These are phyloP conservation scores for Phoenicopterus ruber DNA, from an alignment of 2,113 vertebrate species.

Conservation along the genomic window DNA sequence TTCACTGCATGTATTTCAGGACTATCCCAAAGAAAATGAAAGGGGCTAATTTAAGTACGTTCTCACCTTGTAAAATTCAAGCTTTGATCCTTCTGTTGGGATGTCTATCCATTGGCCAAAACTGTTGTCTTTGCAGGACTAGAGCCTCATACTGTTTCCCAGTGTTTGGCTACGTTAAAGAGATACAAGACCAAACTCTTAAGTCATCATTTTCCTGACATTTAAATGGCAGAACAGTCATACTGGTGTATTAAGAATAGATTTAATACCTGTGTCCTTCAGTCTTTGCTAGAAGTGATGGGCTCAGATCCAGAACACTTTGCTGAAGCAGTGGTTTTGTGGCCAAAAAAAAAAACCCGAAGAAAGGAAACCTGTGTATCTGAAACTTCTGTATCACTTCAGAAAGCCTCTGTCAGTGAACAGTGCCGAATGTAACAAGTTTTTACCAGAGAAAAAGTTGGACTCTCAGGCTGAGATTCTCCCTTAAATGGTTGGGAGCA, in stretches of 20 bases:
- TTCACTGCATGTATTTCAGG: background rate
- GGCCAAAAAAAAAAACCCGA: background rate
- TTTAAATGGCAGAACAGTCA: background rate
- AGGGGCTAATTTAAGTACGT: background rate
- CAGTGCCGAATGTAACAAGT: accelerated
- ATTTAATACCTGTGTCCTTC: background rate
- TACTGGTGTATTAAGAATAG: background rate
- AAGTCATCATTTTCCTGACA: background rate
- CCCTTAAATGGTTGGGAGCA: accelerated
- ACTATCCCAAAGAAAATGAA: background rate
- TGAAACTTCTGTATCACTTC: background rate
- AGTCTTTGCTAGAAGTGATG: background rate
- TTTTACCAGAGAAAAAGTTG: background rate
- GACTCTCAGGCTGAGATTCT: accelerated
- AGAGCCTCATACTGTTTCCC: background rate
- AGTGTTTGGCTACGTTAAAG: background rate
- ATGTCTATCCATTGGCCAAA: background rate
- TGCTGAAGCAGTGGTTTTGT: background rate
- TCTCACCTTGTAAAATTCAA: background rate
- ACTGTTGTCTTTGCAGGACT: background rate
- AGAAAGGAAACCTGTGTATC: background rate
- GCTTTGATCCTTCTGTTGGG: background rate
- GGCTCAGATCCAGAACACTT: background rate
- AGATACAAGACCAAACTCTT: background rate
- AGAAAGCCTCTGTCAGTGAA: too few species aligned